Base-by-base conservation (phyloP, 1,140 invertebrate genomes). In the Steinernema khuongi region DNA sequence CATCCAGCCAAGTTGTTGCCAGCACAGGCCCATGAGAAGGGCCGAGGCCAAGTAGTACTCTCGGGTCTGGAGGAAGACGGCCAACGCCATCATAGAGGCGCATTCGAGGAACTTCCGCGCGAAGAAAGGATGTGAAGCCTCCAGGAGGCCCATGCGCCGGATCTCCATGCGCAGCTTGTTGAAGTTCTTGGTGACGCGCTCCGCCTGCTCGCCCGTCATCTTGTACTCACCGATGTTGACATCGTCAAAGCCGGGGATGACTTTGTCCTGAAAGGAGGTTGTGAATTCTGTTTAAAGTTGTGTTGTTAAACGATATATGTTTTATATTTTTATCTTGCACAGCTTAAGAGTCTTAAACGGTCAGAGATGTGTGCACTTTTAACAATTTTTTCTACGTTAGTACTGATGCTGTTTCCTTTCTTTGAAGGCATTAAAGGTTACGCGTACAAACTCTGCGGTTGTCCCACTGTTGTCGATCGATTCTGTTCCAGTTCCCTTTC, bases 1-100 rank as follows among this genome's bases (percentile, higher is more conserved):
- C 73, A 85, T 79, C 76, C 76, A 77, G 43, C 77, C 77, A 22
- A 83, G 71, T 67, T 84, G 83, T 50, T 84, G 83, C 84, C 84
- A 84, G 7, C 82, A 82, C 29, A 84, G 50, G 43, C 83, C 83
- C 83, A 85, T 81, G 11, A 81, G 60, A 44, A 85, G 72, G 1
- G 83, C 83, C 4, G 83, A 79, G 14, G 72, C 29, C 1, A 84
- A 26, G 69, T 83, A 84, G 66, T 70, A 78, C n/a, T 41, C 71
- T 30, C 79, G 50, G 19, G 32, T 75, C 68, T 85, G 83, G 26
- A 84, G 70, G 36, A 72, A 81, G n/a, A 83, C 29, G 1, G 83
- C 82, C 0, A 80, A 32, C 17, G 31, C 28, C 44, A 84, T 84
- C 36, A 85, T 78, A 2, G 44, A 44, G 50, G 70, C 28, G 60